Percentiles rank a stretch among this genome's conserved stretches.
Conservation (phyloP, 1,140 invertebrate genomes). For the Thalassaphorura encarpata region DNA sequence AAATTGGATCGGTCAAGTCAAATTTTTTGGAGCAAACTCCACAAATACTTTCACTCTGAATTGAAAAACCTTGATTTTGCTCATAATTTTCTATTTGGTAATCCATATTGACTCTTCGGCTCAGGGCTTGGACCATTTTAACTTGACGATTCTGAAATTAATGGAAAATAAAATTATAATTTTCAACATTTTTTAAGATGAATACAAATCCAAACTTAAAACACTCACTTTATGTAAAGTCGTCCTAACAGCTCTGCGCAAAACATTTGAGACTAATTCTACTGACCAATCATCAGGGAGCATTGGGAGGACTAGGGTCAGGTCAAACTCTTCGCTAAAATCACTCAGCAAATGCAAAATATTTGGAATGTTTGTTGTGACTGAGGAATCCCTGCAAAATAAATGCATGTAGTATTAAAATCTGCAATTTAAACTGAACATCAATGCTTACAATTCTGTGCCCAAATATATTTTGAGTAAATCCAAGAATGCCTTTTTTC, state of each 20-base stretch:
- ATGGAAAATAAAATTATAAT: neutral
- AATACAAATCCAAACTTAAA: neutral
- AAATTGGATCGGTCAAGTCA: slow-evolving; percentile 6
- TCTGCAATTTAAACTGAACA: slow-evolving; percentile 4
- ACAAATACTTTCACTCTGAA: slow-evolving; percentile 1
- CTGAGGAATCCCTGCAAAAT: neutral
- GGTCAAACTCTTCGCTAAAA: slow-evolving; percentile 28
- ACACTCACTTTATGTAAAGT: neutral
- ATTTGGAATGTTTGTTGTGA: too few relatives aligned
- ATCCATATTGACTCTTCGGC: neutral
- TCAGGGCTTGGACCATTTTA: neutral
- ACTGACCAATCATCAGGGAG: slow-evolving; percentile 28
- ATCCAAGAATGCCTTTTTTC: slow-evolving; percentile 22
- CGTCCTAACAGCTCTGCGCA: neutral
- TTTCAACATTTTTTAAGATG: neutral
- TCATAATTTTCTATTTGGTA: neutral
- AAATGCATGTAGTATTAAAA: neutral
- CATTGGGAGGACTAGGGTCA: slow-evolving; percentile 17
- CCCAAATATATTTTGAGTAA: slow-evolving; percentile 24
- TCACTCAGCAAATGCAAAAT: slow-evolving; percentile 15
- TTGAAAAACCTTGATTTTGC: neutral
- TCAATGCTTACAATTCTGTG: neutral
- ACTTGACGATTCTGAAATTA: neutral
- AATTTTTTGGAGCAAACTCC: neutral
- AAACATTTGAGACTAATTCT: neutral